Evolutionary conservation across 2,888 invertebrate species (phyloP), one percentile per base, ranked within the genome.

Genomic region (Acronicta alni): DNA sequence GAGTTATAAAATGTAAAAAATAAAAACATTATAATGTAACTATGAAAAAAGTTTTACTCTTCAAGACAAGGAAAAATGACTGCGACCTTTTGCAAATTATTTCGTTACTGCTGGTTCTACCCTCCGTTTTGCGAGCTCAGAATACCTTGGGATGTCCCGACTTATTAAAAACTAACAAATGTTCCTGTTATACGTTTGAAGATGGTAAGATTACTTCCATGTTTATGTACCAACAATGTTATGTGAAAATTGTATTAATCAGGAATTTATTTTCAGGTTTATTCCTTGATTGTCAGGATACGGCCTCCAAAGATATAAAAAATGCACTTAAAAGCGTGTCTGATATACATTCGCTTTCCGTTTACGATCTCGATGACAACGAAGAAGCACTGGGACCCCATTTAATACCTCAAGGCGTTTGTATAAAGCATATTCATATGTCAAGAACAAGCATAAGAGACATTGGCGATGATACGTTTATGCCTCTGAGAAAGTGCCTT

Each of bases 181-280:
- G 98, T 91, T 97, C 98, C 30, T 98, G 98, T 93, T 98, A 98
- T 95, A 97, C 97, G 88, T 97, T 98, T 90, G 98, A 98, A 91
- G 97, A 98, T 90, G 98, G 96, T 96, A 91, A 95, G 95, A 77
- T 55, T 60, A 42, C 41, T 64, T 74, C 57, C 47, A 45, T 61
- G 49, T 61, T 74, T 64, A 48, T 65, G 43, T 66, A 56, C 51
- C 30, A 61, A 58, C n/a, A 6, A 65, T 70, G 45, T 51, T 44
- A 47, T 46, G 43, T 43, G 37, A 58, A 58, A 47, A 41, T 43
- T 67, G 48, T 67, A 72, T 69, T 78, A 76, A 76, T 72, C 60
- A 47, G 55, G 68, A 54, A 73, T 70, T 76, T 65, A 72, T 81
- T 93, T 89, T 60, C 93, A 96, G 96, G 97, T 66, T 95, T 98